Evolutionary conservation across 2,888 invertebrate genomes (phyloP).

Genomic region (Drosophila stalkeri): DNA sequence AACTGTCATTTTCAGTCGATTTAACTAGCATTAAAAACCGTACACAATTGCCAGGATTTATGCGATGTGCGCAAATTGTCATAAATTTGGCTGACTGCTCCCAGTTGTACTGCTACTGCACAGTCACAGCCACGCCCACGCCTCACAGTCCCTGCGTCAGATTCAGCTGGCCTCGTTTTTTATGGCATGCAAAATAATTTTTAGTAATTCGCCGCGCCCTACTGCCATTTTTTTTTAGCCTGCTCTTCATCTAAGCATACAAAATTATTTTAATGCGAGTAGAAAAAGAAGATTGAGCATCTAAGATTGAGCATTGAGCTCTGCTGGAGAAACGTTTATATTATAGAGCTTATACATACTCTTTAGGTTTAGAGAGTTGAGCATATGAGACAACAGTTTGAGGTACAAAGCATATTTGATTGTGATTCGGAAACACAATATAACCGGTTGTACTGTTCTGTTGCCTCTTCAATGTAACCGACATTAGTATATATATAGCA

Average conservation of each 20-base stretch:
- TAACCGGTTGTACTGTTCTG: no score
- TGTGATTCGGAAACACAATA: not conserved
- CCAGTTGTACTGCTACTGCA: slow-evolving; percentile 28
- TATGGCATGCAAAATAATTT: slow-evolving; percentile 80
- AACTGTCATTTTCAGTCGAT: slow-evolving; percentile 83
- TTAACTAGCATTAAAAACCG: slow-evolving; percentile 82
- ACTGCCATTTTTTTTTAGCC: slow-evolving; percentile 21
- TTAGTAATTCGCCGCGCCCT: slow-evolving; percentile 68
- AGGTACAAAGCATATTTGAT: no score
- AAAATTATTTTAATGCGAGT: slow-evolving; percentile 69
- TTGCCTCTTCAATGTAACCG: no score
- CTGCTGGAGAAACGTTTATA: not conserved
- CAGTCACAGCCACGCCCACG: not conserved
- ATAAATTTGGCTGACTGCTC: slow-evolving; percentile 69
- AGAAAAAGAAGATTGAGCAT: slow-evolving; percentile 2
- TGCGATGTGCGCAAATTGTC: slow-evolving; percentile 76
- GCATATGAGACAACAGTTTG: no score
- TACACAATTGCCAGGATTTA: slow-evolving; percentile 80
- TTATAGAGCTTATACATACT: slow-evolving; percentile 11
- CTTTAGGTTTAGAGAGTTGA: not conserved
- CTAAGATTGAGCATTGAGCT: slow-evolving; percentile 31
- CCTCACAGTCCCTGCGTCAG: not conserved
- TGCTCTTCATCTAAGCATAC: slow-evolving; percentile 53
- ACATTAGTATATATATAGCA: slow-evolving; percentile 9
- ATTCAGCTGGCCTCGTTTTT: slow-evolving; percentile 75